These are phyloP conservation scores for Pentamera pediparva DNA, from an alignment of 53 echinoderm and acorn worm species.

Conservation along the genomic window DNA sequence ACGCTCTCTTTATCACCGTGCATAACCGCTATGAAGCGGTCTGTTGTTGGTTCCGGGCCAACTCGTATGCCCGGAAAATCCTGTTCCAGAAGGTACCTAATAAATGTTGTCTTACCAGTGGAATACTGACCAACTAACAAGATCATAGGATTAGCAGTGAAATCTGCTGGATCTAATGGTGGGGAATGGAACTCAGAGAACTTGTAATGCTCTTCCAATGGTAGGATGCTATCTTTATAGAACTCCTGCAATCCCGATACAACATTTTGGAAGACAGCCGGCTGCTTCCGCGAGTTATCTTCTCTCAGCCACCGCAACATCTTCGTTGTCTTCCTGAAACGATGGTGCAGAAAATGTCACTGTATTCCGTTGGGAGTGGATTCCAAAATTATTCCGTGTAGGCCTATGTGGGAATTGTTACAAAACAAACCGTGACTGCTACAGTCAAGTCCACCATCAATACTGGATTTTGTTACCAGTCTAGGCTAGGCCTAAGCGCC, in stretches of 20 bases:
- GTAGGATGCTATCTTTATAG: constrained; percentile 64
- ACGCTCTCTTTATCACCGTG: constrained; percentile 70
- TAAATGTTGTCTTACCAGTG: constrained; percentile 96
- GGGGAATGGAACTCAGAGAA: constrained; percentile 93
- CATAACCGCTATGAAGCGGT: constrained; percentile 92
- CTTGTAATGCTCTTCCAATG: constrained; percentile 82
- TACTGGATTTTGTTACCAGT: too few species aligned
- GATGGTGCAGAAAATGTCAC: too few species aligned
- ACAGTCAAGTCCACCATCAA: too few species aligned
- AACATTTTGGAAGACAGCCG: constrained; percentile 58
- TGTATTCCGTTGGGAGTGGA: too few species aligned
- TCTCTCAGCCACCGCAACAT: constrained; percentile 94
- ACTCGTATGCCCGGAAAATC: constrained; percentile 95
- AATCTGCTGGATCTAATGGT: constrained; percentile 75
- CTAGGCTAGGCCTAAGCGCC: too few species aligned
- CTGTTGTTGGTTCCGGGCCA: constrained; percentile 94
- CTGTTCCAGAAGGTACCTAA: constrained; percentile 82
- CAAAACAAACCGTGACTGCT: too few species aligned
- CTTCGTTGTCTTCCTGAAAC: too few species aligned
- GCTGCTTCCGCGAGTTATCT: constrained; percentile 76
- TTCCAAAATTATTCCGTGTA: too few species aligned
- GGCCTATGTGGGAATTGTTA: too few species aligned
- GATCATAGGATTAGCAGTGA: constrained; percentile 85
- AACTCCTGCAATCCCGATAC: constrained; percentile 73
- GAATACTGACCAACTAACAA: constrained; percentile 97